Conservation (phyloP, 2,888 invertebrate genomes). For the Antitype chi region DNA sequence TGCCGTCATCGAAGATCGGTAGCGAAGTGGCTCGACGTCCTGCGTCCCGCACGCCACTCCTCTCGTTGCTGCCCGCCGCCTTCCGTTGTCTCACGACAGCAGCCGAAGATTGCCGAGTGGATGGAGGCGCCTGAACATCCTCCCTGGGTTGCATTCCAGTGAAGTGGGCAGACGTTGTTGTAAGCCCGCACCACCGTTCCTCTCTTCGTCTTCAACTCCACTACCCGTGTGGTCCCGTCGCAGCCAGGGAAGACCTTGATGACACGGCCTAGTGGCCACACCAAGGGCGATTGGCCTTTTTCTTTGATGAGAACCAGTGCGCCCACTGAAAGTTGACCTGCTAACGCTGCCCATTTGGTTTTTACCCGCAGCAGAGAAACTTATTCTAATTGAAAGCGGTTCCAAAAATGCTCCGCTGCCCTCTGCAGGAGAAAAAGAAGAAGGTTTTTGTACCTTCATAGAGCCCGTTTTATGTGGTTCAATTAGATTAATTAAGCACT, state of each 20-base stretch:
- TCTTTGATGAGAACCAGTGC: neutral
- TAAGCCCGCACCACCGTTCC: neutral
- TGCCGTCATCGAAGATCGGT: too few relatives aligned
- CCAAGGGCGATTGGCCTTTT: neutral
- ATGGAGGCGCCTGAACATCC: neutral
- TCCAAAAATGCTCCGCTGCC: neutral
- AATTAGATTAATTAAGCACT: too few relatives aligned
- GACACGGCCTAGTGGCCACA: neutral
- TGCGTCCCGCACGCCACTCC: neutral
- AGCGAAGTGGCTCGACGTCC: too few relatives aligned
- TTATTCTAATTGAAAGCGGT: neutral
- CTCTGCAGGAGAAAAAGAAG: too few relatives aligned
- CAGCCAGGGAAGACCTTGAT: neutral
- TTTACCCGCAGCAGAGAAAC: conserved; percentile 2
- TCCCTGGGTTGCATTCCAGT: conserved; percentile 1
- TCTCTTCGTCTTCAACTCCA: neutral
- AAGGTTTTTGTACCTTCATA: too few relatives aligned
- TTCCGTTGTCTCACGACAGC: too few relatives aligned
- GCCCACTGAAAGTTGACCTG: neutral
- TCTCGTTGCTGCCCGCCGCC: neutral
- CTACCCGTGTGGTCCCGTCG: neutral
- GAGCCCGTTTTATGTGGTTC: too few relatives aligned
- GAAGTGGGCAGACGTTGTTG: conserved; percentile 6
- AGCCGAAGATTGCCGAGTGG: neutral
- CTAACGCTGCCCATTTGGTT: neutral